Evolutionary conservation across 2,113 vertebrate species (phyloP).

Genomic region (Guaruba guarouba): DNA sequence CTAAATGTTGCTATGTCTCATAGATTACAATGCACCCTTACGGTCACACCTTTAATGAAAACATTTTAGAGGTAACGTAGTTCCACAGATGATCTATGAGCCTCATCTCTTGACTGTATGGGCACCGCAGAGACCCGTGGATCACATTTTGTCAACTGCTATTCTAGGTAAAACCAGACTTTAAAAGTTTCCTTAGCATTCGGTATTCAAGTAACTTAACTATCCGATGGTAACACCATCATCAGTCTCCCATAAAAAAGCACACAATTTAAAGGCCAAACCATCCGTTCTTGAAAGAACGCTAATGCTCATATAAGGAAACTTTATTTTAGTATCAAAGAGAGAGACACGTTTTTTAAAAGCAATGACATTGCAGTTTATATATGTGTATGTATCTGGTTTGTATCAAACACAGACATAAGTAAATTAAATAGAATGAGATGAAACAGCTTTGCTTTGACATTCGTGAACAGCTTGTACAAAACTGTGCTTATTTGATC

Average conservation of each 20-base stretch:
- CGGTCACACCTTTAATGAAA: rapidly evolving
- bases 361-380: neutral
- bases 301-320: neutral
- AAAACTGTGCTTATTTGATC: neutral
- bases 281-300: neutral
- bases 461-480: neutral
- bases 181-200: neutral
- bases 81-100: neutral
- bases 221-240: neutral
- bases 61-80: neutral
- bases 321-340: neutral
- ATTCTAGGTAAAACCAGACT: neutral
- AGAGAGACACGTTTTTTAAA: neutral
- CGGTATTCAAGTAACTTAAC: neutral
- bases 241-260: neutral
- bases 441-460: conserved; percentile 37
- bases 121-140: neutral
- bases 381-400: conserved; percentile 17
- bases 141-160: neutral
- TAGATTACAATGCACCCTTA: neutral
- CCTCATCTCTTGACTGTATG: neutral
- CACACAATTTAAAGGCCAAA: neutral
- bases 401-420: neutral
- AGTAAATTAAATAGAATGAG: conserved; percentile 29
- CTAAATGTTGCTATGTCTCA: neutral